Evolutionary conservation across 2,113 vertebrate genomes (phyloP).

Genomic region (Neolamprologus ventralis): DNA sequence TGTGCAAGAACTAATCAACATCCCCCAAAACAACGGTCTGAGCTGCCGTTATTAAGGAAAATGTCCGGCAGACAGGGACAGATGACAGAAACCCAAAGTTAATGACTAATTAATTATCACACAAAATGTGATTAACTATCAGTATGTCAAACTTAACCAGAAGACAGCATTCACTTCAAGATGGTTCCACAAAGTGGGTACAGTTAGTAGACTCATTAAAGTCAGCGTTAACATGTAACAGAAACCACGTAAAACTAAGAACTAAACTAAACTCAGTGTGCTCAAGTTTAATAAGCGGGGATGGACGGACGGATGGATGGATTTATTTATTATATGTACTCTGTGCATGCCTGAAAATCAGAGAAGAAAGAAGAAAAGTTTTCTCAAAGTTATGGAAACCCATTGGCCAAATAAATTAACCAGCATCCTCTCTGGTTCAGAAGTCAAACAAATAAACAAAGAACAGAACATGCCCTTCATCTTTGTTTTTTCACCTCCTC

Average conservation of each 20-base stretch:
- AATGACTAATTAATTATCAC: not conserved
- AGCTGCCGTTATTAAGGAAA: not conserved
- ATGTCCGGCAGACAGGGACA: not conserved
- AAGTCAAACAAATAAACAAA: not conserved
- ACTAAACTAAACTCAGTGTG: not conserved
- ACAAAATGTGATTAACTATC: not conserved
- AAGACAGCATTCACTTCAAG: not conserved
- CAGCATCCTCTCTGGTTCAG: not conserved
- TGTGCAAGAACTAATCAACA: not conserved
- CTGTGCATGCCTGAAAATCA: not conserved
- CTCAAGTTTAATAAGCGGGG: not conserved
- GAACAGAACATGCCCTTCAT: not conserved
- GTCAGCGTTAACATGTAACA: not conserved
- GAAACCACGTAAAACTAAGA: not conserved
- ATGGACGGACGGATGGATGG: not conserved
- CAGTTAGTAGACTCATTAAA: not conserved
- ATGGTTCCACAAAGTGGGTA: not conserved
- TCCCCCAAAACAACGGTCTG: not conserved
- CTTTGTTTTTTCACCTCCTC: not conserved
- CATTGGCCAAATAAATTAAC: not conserved
- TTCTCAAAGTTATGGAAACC: not conserved
- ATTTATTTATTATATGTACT: not conserved
- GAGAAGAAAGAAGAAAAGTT: not conserved
- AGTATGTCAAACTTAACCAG: not conserved
- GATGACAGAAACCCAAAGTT: not conserved